phyloP scores from a whole-genome alignment of 2,113 vertebrate species.

The Paratilapia polleni region DNA sequence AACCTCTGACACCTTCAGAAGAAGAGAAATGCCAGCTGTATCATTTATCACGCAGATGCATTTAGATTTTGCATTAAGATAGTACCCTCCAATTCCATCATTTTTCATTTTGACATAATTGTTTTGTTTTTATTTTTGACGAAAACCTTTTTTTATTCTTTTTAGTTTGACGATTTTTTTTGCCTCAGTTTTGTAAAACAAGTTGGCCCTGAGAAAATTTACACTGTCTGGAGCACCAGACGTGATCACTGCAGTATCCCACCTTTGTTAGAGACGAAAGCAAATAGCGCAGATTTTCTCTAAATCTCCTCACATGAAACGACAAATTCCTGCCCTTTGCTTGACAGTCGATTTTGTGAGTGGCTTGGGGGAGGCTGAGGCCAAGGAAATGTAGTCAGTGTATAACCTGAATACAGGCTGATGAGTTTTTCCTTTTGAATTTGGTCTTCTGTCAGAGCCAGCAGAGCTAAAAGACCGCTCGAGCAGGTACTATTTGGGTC shows the following conservation, averaged over 20 bases:
- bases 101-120: too few species aligned
- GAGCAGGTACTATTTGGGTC: not conserved
- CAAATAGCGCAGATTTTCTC: not conserved
- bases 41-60: not conserved
- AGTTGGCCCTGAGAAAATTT: not conserved
- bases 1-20: not conserved
- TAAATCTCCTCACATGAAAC: not conserved
- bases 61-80: not conserved
- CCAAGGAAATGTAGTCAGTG: not conserved
- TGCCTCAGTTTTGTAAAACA: not conserved
- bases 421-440: not conserved
- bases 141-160: not conserved
- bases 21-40: not conserved
- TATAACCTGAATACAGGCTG: not conserved
- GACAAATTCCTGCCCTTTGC: not conserved
- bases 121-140: too few species aligned
- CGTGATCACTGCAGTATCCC: accelerated
- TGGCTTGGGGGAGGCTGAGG: not conserved
- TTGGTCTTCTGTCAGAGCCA: not conserved
- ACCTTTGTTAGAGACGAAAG: not conserved
- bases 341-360: not conserved
- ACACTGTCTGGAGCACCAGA: not conserved
- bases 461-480: not conserved
- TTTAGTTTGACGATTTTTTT: not conserved
- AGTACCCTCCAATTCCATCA: not conserved